phyloP scores from a whole-genome alignment of 2,113 vertebrate genomes.

The Orycteropus afer region DNA sequence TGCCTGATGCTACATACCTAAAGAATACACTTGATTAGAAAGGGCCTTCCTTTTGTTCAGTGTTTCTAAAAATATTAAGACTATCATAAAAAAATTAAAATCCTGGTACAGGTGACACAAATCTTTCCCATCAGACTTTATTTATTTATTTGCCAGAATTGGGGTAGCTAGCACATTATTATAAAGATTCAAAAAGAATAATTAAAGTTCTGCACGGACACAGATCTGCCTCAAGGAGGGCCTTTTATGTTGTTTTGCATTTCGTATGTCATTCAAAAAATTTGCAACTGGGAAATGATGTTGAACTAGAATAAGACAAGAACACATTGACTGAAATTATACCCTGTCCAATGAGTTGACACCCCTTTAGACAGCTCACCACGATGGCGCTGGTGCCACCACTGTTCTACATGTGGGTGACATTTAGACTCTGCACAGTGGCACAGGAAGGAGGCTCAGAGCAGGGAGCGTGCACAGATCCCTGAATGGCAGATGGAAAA shows the following conservation, averaged over 20 bases:
- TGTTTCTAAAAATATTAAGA: slow-evolving; percentile 77
- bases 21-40: slow-evolving; percentile 73
- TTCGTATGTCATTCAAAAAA: slow-evolving; percentile 86
- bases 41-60: slow-evolving; percentile 67
- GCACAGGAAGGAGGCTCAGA: neutral
- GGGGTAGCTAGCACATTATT: slow-evolving; percentile 79
- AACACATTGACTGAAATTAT: slow-evolving; percentile 87
- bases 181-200: slow-evolving; percentile 88
- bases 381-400: slow-evolving; percentile 72
- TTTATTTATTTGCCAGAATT: slow-evolving; percentile 68
- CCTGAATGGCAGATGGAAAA: neutral
- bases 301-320: slow-evolving; percentile 89
- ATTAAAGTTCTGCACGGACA: slow-evolving; percentile 87
- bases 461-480: fast-evolving
- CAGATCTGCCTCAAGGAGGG: slow-evolving; percentile 85
- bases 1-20: slow-evolving; percentile 59
- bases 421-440: slow-evolving; percentile 75
- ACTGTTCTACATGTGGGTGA: slow-evolving; percentile 73
- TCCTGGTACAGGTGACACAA: slow-evolving; percentile 78
- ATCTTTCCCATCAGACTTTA: slow-evolving; percentile 76
- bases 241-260: slow-evolving; percentile 88
- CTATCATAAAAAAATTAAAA: slow-evolving; percentile 64
- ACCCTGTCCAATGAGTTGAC: slow-evolving; percentile 87
- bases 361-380: slow-evolving; percentile 84
- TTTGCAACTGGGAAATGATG: slow-evolving; percentile 86